Percentiles rank a stretch among this genome's conserved stretches.
Conservation (phyloP, 92 coral and sea anemone species). For the Hydrozoanthus gracilis region DNA sequence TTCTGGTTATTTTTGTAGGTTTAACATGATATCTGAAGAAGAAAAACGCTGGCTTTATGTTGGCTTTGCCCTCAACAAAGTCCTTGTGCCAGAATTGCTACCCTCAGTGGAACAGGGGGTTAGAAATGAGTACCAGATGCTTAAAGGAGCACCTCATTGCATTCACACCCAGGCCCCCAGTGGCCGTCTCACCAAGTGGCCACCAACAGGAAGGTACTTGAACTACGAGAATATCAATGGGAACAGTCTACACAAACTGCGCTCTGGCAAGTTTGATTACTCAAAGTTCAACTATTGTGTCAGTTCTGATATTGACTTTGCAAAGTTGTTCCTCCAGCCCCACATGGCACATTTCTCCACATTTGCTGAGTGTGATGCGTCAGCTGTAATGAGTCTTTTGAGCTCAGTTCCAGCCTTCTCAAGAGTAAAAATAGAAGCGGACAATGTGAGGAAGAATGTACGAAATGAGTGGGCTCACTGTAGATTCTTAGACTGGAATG, state of each 20-base stretch:
- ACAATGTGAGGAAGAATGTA: slow-evolving; percentile 46
- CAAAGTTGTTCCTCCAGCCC: neutral
- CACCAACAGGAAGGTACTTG: too few relatives aligned
- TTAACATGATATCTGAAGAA: neutral
- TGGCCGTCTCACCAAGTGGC: neutral
- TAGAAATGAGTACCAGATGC: neutral
- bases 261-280: slow-evolving; percentile 2
- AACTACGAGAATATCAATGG: neutral
- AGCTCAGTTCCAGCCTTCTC: slow-evolving; percentile 15
- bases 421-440: slow-evolving; percentile 28
- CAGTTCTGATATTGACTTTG: neutral
- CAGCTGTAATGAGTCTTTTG: neutral
- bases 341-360: neutral
- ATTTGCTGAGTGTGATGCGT: slow-evolving; percentile 2
- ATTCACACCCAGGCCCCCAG: neutral
- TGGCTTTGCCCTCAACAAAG: too few relatives aligned
- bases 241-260: neutral
- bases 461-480: too few relatives aligned
- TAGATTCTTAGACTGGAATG: slow-evolving; percentile 52
- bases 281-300: neutral
- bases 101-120: neutral
- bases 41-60: neutral
- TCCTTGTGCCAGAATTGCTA: too few relatives aligned
- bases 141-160: neutral
- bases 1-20: too few relatives aligned